Evolutionary conservation across 2,888 invertebrate genomes (phyloP), one percentile per base, ranked within the genome.

Genomic region (Yponomeuta malinellus): DNA sequence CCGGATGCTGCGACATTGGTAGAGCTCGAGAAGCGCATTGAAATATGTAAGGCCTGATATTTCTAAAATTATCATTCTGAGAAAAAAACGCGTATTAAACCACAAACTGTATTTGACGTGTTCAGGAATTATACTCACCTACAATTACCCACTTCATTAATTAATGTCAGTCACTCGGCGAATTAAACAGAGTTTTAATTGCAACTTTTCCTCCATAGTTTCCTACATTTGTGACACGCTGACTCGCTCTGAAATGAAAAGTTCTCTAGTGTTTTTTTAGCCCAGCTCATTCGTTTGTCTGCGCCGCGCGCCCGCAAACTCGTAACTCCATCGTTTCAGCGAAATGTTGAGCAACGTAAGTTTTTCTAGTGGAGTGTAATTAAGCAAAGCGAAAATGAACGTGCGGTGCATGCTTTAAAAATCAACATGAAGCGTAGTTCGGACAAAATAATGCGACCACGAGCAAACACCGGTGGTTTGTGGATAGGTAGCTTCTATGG

Each of bases 381-480:
- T 59, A 59, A 59, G 52, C 52, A 59, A 59, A 59, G 52, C 52
- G 52, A 59, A 59, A 59, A 59, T 59, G 15, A 59, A 59, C 52
- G 9, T 43, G 9, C 43, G 43, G 43, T 43, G 43, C 9, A 43
- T 43, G 43, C 43, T 8, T 43, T 43, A 43, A 43, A 43, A 43
- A 43, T 43, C 43, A 43, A 43, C 43, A 43, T 43, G 43, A 5
- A 43, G 43, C 8, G 43, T 43, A 43, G 8, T 43, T 43, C 43
- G 43, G 43, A 8, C 43, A 43, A 9, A 43, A 43, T 43, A 43
- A 8, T 43, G 43, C 1, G 43, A 43, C 43, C 9, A 43, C 37
- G 37, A 37, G 37, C 37, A 37, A 37, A 37, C 37, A 37, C 37
- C 37, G 37, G 43, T 5, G 6, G 43, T 43, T 43, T 43, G 5